Base-by-base conservation (phyloP, 2,888 invertebrate genomes). In the Chorisops tibialis region DNA sequence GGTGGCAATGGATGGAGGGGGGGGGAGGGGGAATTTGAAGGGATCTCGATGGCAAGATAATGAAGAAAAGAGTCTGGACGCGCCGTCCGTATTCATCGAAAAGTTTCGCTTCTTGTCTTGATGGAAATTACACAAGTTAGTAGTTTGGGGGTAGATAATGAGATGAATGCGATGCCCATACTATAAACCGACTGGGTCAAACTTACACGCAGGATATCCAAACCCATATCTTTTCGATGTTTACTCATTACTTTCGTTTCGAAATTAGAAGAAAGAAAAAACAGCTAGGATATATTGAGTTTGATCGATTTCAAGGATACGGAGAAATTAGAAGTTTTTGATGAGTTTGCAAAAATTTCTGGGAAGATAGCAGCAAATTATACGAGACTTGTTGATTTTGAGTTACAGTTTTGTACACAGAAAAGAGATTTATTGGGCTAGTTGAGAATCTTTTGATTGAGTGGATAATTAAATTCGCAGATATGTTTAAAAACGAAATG, bases 301-400 rank as follows among this genome's bases (percentile, higher is more conserved):
- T 41, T 39, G 47, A 47, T 22, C 24, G 39, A 41, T 41, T 41
- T 30, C n/a, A 9, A 1, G 41, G 41, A 54, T 47, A 47, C 21
- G 52, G 16, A 16, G 22, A 39, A 41, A 41, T 54, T 54, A 54
- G 39, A 35, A 54, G 52, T 54, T 54, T 54, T 54, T 54, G 52
- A 54, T 54, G 41, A 54, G 52, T 54, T 54, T 41, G 41, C 21
- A 14, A 21, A 47, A 30, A 1, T 7, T 30, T 30, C 9, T 9
- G 30, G 30, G 9, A 30, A 30, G 30, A 30, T 7, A 30, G 30
- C 9, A 9, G 30, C n/a, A n/a, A 30, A 30, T 30, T 30, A 30
- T 1, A 30, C 7, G 9, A 9, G 30, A 30, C 30, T 30, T 30
- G 30, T 30, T 30, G 30, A 30, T 30, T 7, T 7, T 9, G 30